These are phyloP conservation scores for Lochmaea crataegi DNA, from an alignment of 2,888 invertebrate species.

Conservation along the genomic window DNA sequence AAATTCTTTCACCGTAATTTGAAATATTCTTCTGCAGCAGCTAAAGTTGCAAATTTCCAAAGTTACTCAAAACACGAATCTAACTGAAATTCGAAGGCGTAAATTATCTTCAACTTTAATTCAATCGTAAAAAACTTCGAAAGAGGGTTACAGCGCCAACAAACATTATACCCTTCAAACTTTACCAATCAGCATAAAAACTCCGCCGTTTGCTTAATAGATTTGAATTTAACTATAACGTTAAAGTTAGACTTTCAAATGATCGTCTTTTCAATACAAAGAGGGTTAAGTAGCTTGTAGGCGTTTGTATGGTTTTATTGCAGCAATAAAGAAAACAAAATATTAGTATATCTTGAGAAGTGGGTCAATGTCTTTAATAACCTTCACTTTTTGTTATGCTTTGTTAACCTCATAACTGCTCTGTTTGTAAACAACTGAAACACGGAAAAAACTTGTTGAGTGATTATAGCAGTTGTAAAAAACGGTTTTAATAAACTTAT, in stretches of 20 bases:
- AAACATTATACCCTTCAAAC: conserved; percentile 37
- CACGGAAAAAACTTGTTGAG: not conserved
- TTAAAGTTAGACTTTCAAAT: conserved; percentile 20
- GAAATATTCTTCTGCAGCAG: conserved; percentile 23
- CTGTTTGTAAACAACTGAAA: not conserved
- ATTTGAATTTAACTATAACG: conserved; percentile 34
- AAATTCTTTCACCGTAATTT: conserved; percentile 29
- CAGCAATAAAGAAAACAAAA: conserved; percentile 3
- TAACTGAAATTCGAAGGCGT: conserved; percentile 30
- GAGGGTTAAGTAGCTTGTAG: conserved; percentile 12
- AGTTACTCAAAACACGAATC: conserved; percentile 35
- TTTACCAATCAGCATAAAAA: conserved; percentile 38
- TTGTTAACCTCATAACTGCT: not conserved
- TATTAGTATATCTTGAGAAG: not conserved
- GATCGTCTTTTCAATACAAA: conserved; percentile 18
- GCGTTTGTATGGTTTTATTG: conserved; percentile 29
- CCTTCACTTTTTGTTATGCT: not conserved
- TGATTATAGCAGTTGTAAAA: not conserved
- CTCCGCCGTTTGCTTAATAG: conserved; percentile 29
- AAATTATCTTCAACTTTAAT: conserved; percentile 38
- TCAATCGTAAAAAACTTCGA: conserved; percentile 34
- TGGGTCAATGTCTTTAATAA: not conserved
- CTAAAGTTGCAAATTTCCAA: conserved; percentile 29
- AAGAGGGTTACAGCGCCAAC: conserved; percentile 33
- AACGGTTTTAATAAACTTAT: not conserved